These are phyloP conservation scores for Apamea monoglypha DNA, from an alignment of 2,888 invertebrate genomes.

Conservation along the genomic window DNA sequence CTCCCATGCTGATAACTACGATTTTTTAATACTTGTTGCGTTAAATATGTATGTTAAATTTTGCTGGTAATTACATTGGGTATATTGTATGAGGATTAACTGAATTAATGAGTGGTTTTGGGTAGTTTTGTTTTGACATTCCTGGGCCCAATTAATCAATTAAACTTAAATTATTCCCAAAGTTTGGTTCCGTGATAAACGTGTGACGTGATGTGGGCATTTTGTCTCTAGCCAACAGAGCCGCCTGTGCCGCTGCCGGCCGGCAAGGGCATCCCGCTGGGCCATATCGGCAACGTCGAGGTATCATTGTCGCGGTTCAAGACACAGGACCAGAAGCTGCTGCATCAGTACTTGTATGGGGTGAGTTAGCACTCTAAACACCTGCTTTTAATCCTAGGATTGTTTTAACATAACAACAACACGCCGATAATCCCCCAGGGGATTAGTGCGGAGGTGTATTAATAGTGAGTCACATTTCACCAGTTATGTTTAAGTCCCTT, in stretches of 20 bases:
- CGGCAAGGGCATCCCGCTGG: conserved; percentile 92
- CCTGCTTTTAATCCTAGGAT: background rate
- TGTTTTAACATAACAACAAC: background rate
- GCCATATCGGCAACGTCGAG: conserved; percentile 92
- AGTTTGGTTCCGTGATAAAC: background rate
- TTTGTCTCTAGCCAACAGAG: conserved; percentile 83
- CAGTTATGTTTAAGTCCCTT: background rate
- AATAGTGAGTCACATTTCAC: no score
- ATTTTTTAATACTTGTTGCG: background rate
- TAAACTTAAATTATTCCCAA: background rate
- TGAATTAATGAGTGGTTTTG: background rate
- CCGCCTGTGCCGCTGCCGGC: conserved; percentile 89
- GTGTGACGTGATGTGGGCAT: background rate
- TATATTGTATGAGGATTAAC: background rate
- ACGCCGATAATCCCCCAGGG: background rate
- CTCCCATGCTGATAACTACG: background rate
- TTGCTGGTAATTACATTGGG: background rate
- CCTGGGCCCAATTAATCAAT: no score
- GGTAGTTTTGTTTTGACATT: background rate
- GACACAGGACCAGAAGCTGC: conserved; percentile 92
- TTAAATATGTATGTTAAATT: background rate
- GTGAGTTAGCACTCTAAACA: conserved; percentile 75
- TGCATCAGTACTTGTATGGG: conserved; percentile 92
- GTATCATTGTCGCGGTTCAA: conserved; percentile 91
- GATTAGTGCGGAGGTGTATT: background rate